These are phyloP conservation scores for Habroteleia sp. DNA, from an alignment of 2,888 invertebrate genomes.

Conservation along the genomic window DNA sequence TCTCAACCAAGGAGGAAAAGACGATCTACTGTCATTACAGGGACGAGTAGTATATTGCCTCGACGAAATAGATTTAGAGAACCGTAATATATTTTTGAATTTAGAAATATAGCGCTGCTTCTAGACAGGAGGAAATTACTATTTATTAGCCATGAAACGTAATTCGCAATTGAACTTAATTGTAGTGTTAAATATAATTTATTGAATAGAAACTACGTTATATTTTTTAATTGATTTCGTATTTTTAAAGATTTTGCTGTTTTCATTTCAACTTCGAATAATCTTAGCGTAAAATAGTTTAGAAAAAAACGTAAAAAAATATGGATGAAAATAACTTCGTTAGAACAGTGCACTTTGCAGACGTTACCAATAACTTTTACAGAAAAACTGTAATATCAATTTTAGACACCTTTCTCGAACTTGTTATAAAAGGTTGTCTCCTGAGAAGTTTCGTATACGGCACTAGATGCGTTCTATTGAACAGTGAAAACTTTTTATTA, in stretches of 20 bases:
- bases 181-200: no score
- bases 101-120: no score
- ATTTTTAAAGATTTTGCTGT: no score
- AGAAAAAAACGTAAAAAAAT: not conserved
- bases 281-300: no score
- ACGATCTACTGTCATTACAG: conserved; percentile 26
- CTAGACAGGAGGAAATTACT: no score
- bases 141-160: no score
- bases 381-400: conserved; percentile 25
- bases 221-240: no score
- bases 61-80: conserved; percentile 22
- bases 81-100: conserved; percentile 37
- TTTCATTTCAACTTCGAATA: no score
- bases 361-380: conserved; percentile 13
- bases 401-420: conserved; percentile 19
- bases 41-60: conserved; percentile 21
- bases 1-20: conserved; percentile 3
- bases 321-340: not conserved
- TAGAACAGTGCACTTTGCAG: not conserved
- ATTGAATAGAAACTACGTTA: no score
- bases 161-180: no score
- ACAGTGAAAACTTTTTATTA: conserved; percentile 22
- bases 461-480: conserved; percentile 15
- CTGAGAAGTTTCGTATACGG: conserved; percentile 5
- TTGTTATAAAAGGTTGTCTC: conserved; percentile 17